Base-by-base conservation (phyloP, 2,888 invertebrate genomes). In the Parnassius mnemosyne region DNA sequence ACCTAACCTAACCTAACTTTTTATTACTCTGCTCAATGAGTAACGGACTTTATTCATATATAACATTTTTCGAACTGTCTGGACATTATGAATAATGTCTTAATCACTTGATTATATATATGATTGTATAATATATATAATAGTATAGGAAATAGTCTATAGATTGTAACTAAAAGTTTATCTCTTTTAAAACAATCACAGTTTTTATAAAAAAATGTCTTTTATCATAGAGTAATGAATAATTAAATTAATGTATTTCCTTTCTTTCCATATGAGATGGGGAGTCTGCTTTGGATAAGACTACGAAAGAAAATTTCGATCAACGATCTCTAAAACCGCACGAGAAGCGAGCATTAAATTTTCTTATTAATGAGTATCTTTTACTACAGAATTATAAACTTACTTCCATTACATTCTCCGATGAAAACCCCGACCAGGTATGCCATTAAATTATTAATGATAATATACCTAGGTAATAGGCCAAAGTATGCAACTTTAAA, bases 371-470 rank as follows among this genome's bases (percentile, higher is more conserved):
- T 85, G 97, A 97, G 80, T 97, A 97, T 80, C 89, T 97, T 16
- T 85, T 97, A 56, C 85, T 94, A 16, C 94, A 95, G 79, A 95
- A 95, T 65, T 97, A 96, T 80, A 97, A 97, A 84, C 87, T 97
- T 25, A 97, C 97, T 3, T 96, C 97, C 0, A 97, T 97, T 66
- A 97, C 97, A 55, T 97, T 97, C 87, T 95, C 96, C 47, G 97
- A 97, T 92, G 97, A 97, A 92, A 97, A 97, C 91, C 96, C 96
- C 77, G 94, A 96, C 81, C 97, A 97, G 93, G 95, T 95, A 68
- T 41, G 9, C n/a, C n/a, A 42, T 42, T 9, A 3, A n/a, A 47
- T 25, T 25, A 46, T 9, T 12, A n/a, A 53, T 12, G 34, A 53
- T 53, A 9, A n/a, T 5, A 53, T 41, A 16, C 16, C 16, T 16